Conservation (phyloP, 2,113 vertebrate species). For the Bombycilla garrulus region DNA sequence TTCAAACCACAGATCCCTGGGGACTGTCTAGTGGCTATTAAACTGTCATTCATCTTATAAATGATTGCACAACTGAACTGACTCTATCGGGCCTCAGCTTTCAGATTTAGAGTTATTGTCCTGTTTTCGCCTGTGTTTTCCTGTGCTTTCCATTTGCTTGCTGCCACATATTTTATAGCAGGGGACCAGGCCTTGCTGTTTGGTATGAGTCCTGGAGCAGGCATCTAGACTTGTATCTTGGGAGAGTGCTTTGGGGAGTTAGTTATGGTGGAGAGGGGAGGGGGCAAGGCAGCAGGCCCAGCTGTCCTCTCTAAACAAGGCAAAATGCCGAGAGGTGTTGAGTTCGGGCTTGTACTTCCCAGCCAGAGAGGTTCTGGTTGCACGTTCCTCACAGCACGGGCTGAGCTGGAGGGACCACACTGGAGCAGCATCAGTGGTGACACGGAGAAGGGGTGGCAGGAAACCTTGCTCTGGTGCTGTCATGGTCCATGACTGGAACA, state of each 20-base stretch:
- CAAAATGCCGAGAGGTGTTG: neutral
- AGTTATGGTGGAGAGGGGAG: slow-evolving; percentile 16
- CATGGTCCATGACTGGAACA: rapidly evolving
- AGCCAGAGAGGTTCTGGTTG: neutral
- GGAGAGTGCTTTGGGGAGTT: slow-evolving; percentile 1
- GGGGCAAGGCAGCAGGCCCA: neutral
- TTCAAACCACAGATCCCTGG: slow-evolving; percentile 69
- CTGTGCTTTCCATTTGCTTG: slow-evolving; percentile 59
- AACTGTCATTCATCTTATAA: slow-evolving; percentile 79
- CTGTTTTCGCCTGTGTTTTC: slow-evolving; percentile 64
- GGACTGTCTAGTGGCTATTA: slow-evolving; percentile 74
- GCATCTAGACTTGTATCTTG: neutral
- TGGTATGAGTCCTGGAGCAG: neutral
- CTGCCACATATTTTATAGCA: slow-evolving; percentile 52
- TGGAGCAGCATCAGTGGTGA: neutral
- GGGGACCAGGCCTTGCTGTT: neutral
- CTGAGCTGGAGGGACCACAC: neutral
- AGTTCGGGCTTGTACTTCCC: neutral
- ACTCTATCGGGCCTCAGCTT: slow-evolving; percentile 70
- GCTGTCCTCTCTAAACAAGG: neutral
- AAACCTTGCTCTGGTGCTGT: neutral
- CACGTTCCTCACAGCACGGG: rapidly evolving
- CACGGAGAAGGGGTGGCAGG: rapidly evolving
- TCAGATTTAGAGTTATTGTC: slow-evolving; percentile 72
- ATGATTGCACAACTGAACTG: slow-evolving; percentile 74